Evolutionary conservation across 2,797 vertebrate species (phyloP), one percentile per base, ranked within the genome.

Genomic region (Protonibea diacanthus): DNA sequence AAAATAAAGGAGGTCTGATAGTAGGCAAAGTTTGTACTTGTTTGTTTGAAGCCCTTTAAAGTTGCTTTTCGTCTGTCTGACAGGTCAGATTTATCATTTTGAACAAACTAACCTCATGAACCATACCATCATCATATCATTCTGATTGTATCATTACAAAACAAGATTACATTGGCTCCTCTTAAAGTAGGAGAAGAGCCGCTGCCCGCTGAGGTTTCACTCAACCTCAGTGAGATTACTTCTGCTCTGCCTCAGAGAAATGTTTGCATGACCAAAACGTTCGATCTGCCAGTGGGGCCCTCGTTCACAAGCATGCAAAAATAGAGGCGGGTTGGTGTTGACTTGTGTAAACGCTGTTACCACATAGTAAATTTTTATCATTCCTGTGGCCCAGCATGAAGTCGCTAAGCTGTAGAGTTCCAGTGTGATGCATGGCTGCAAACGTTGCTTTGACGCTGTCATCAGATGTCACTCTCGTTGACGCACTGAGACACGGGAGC

Each of bases 341-440:
- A 55, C 71, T 59, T 58, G 71, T 74, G 77, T 86, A 76, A 80
- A 81, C 17, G 21, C 42, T 68, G 58, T 80, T 78, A 67, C 78
- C 87, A 89, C 78, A 33, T 76, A 53, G 62, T 86, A 81, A 72
- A 87, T 74, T 58, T 64, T 38, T 38, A 68, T 52, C 73, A 80
- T 85, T 87, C 82, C 81, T 76, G 81, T 59, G 65, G 86, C 74
- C 18, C 71, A 44, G 81, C 29, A 6, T 47, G 79, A 69, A 59
- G 75, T 68, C 2, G 18, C 42, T 20, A 6, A 38, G 47, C 52
- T 64, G 38, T 55, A 29, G 76, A 44, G 65, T 67, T 59, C 25
- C 9, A 27, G 63, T 40, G 59, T 59, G 62, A 68, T 25, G 72
- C 71, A 48, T 10, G 49, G 69, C 76, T 76, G 51, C 70, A 49